A percentile compares a stretch with the other conserved stretches of the same genome.
phyloP scores from a whole-genome alignment of 2,113 vertebrate genomes.

The Ochotona princeps region DNA sequence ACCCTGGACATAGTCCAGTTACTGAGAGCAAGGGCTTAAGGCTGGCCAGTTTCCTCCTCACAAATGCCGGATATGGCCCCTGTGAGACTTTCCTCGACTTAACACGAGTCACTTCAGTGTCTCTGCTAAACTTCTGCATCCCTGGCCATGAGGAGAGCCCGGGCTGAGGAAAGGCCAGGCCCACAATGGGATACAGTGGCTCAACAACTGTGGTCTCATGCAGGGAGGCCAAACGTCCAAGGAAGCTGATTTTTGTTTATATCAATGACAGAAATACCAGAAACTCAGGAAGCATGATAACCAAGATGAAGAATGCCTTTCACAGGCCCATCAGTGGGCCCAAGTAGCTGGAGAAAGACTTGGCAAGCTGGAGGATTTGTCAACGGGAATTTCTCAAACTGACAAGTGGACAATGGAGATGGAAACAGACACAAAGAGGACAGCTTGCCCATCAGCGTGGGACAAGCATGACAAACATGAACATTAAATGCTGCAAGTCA shows the following conservation, averaged over 20 bases:
- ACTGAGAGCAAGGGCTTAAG: too few relatives aligned
- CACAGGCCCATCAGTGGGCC: not conserved
- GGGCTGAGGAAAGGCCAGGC: not conserved
- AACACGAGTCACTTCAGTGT: rapidly evolving
- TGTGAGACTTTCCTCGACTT: not conserved
- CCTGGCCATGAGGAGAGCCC: not conserved
- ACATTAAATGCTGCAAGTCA: not conserved
- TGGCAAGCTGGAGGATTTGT: not conserved
- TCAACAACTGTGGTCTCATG: not conserved
- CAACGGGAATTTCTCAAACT: not conserved
- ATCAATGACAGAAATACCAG: not conserved
- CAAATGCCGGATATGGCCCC: not conserved
- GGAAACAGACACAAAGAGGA: not conserved
- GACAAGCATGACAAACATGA: not conserved
- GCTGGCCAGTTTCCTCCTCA: not conserved
- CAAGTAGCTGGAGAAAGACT: not conserved
- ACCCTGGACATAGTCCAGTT: not conserved
- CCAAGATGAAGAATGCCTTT: not conserved
- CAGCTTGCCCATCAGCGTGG: not conserved
- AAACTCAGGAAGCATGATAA: not conserved
- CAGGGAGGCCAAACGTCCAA: not conserved
- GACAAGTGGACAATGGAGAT: not conserved
- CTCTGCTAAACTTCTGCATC: not conserved
- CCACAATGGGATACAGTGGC: rapidly evolving
- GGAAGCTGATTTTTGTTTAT: too few relatives aligned